These are phyloP conservation scores for Drosophila seguyi DNA, from an alignment of 1,140 invertebrate genomes.

Conservation along the genomic window DNA sequence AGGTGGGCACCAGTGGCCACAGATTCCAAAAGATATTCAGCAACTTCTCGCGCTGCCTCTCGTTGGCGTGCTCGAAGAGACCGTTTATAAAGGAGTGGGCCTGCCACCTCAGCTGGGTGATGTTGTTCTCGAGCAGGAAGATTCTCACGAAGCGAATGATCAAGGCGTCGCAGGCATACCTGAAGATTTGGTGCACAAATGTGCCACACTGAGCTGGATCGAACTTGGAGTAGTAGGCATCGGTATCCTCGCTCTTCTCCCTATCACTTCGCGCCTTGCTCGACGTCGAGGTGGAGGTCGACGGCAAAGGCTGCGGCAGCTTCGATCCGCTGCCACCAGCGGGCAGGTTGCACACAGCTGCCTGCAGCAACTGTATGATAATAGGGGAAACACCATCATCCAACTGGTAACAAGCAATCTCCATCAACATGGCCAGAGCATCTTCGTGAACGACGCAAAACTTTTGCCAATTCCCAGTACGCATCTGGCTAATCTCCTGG, in stretches of 20 bases:
- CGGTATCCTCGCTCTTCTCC: slow-evolving; percentile 90
- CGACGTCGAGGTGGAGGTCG: slow-evolving; percentile 6
- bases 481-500: slow-evolving; percentile 94
- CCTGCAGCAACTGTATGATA: slow-evolving; percentile 95
- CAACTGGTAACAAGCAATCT: slow-evolving; percentile 91
- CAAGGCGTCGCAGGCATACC: slow-evolving; percentile 89
- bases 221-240: slow-evolving; percentile 88
- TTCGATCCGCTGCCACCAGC: slow-evolving; percentile 39
- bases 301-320: slow-evolving; percentile 47
- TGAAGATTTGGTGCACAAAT: slow-evolving; percentile 90
- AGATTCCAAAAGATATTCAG: slow-evolving; percentile 95
- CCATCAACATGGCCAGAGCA: slow-evolving; percentile 92
- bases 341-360: slow-evolving; percentile 90
- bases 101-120: slow-evolving; percentile 97
- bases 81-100: slow-evolving; percentile 95
- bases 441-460: slow-evolving; percentile 93
- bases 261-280: slow-evolving; percentile 87
- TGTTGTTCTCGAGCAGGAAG: slow-evolving; percentile 97
- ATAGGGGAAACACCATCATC: slow-evolving; percentile 97
- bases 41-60: slow-evolving; percentile 91
- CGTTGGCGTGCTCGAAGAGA: slow-evolving; percentile 93
- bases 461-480: slow-evolving; percentile 98
- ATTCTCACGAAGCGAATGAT: slow-evolving; percentile 94
- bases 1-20: slow-evolving; percentile 95
- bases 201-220: slow-evolving; percentile 90